Evolutionary conservation across 2,888 invertebrate genomes (phyloP), one percentile per base, ranked within the genome.

Genomic region (Phortica okadai): DNA sequence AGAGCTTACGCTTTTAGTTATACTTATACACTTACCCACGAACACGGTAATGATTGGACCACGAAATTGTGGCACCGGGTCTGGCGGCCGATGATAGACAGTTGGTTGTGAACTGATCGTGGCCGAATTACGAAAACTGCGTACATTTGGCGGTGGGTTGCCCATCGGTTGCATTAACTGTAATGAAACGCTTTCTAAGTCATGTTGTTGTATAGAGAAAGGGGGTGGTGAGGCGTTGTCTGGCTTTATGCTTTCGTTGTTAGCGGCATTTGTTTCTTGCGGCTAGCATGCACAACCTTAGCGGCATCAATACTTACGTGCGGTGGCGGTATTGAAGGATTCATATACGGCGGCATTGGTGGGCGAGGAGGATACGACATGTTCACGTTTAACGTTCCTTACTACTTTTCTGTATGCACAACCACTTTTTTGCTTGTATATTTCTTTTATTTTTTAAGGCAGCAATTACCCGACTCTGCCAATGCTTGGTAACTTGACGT

Each of bases 21-120:
- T 21, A 33, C 4, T 25, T 3, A 16, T 66, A 50, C 10, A 88
- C 90, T 88, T 90, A 94, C 99, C 99, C 72, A 99, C 97, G 93
- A 99, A 99, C 2, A 99, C 98, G 1, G 99, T 99, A 54, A 99
- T 98, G 1, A 97, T 95, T 0, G 98, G 98, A 0, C 97, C 97
- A 73, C 95, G 94, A 74, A 88, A 90, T 75, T 90, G 91, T 6
- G 90, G 90, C 74, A 89, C 87, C 16, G 91, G 89, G 78, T 91
- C 91, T 2, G 90, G 89, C 14, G 89, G 88, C 4, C 91, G 83
- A 56, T 90, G 90, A 79, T 92, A 91, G 0, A 92, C 90, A 64
- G 91, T 91, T 11, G 92, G 92, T 76, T 91, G 91, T 58, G 92
- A 92, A 74, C 91, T 92, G 54, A 92, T 92, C 33, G 91, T 91